These are phyloP conservation scores for Zygaena filipendulae DNA, from an alignment of 2,888 invertebrate genomes.

Conservation along the genomic window DNA sequence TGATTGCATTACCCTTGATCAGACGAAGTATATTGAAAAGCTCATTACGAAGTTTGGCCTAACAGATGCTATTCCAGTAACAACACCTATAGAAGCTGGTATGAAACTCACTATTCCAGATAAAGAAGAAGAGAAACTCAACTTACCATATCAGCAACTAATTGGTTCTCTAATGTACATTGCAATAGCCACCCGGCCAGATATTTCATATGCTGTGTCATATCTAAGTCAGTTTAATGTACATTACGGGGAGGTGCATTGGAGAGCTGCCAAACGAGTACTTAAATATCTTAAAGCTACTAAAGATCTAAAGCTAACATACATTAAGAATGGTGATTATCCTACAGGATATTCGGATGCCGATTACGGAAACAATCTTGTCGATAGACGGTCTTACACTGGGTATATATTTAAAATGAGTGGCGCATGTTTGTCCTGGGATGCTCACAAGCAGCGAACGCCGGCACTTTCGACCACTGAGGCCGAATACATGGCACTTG, in stretches of 20 bases:
- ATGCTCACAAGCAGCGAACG: conserved; percentile 8
- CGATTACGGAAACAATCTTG: no score
- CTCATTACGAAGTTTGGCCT: conserved; percentile 6
- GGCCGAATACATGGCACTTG: conserved; percentile 13
- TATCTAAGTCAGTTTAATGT: conserved; percentile 14
- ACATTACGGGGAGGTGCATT: no score
- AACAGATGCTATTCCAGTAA: conserved; percentile 5
- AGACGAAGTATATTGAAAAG: conserved; percentile 5
- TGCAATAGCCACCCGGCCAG: conserved; percentile 9
- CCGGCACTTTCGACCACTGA: conserved; percentile 11
- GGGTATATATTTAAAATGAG: conserved; percentile 9
- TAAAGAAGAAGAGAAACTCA: no score
- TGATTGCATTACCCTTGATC: conserved; percentile 1
- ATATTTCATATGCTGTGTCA: conserved; percentile 9
- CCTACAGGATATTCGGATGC: no score
- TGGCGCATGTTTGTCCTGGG: conserved; percentile 6
- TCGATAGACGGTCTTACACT: conserved; percentile 13
- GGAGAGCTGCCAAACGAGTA: no score
- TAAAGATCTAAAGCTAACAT: conserved; percentile 8
- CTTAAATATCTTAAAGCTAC: conserved; percentile 10
- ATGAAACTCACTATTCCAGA: no score
- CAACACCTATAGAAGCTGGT: conserved; percentile 11
- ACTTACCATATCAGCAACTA: no score
- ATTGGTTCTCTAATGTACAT: conserved; percentile 13
- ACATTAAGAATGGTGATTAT: no score